Evolutionary conservation across 2,113 vertebrate species (phyloP).

Genomic region (Chaetodon trifascialis): DNA sequence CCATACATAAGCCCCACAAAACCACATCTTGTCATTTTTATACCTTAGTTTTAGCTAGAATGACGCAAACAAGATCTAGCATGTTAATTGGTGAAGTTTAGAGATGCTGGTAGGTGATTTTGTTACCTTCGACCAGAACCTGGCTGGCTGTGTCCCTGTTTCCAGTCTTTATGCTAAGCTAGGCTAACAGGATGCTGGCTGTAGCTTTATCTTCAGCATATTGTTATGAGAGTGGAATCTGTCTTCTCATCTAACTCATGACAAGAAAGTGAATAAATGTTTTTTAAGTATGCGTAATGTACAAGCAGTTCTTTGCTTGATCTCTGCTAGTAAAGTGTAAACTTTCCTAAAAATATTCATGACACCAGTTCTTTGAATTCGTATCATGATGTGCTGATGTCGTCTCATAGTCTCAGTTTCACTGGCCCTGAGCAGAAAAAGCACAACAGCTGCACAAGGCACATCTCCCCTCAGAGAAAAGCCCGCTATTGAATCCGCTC

Average conservation of each 20-base stretch:
- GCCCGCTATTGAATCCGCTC: conserved; percentile 21
- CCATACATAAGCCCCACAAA: not conserved
- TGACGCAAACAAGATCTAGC: not conserved
- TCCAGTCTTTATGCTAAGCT: not conserved
- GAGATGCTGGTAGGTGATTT: not conserved
- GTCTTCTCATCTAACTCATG: no score
- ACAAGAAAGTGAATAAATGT: not conserved
- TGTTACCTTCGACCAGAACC: not conserved
- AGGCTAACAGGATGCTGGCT: not conserved
- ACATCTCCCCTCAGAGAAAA: conserved; percentile 29
- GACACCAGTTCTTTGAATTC: not conserved
- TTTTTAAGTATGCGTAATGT: no score
- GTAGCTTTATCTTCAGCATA: no score
- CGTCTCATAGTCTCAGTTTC: not conserved
- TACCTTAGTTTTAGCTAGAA: not conserved
- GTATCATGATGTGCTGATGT: not conserved
- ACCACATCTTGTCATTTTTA: not conserved
- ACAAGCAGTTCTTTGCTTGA: no score
- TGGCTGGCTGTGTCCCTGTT: not conserved
- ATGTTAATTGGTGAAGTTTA: no score
- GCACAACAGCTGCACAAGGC: conserved; percentile 11
- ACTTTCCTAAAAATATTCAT: not conserved
- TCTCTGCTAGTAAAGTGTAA: not conserved
- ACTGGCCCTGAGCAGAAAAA: conserved; percentile 1
- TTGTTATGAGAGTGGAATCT: no score